A percentile compares a stretch with the other conserved stretches of the same genome.
Conservation (phyloP, 2,113 vertebrate genomes). For the Peromyscus maniculatus region DNA sequence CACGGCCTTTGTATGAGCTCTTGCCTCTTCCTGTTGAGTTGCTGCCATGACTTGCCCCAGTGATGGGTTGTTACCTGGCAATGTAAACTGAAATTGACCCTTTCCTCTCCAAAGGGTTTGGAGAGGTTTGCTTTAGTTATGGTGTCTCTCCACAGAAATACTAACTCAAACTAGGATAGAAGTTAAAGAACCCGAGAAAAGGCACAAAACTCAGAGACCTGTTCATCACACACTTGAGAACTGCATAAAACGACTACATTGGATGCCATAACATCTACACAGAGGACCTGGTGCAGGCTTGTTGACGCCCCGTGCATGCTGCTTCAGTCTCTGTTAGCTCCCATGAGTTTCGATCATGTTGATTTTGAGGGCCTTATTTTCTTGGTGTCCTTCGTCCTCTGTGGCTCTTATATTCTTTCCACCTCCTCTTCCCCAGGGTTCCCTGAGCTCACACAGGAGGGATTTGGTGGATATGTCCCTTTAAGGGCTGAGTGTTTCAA, state of each 20-base stretch:
- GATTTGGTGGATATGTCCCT: background rate
- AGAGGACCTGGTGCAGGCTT: background rate
- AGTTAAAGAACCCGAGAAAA: background rate
- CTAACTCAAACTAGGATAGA: background rate
- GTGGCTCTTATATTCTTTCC: background rate
- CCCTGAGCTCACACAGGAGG: background rate
- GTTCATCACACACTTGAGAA: background rate
- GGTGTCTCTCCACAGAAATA: background rate
- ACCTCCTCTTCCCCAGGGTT: background rate
- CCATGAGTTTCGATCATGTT: background rate
- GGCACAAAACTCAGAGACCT: background rate
- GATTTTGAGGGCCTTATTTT: background rate
- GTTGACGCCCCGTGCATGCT: background rate
- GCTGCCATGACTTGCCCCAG: background rate
- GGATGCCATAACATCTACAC: background rate
- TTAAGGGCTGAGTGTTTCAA: background rate
- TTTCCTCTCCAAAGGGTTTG: no score
- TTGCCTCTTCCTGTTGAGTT: background rate
- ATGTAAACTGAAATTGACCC: background rate
- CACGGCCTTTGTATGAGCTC: background rate
- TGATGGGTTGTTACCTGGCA: background rate
- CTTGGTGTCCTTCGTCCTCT: background rate
- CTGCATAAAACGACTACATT: background rate
- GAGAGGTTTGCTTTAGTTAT: background rate
- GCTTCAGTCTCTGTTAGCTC: background rate